phyloP scores from a whole-genome alignment of 2,113 vertebrate species.

The Tetrao urogallus region DNA sequence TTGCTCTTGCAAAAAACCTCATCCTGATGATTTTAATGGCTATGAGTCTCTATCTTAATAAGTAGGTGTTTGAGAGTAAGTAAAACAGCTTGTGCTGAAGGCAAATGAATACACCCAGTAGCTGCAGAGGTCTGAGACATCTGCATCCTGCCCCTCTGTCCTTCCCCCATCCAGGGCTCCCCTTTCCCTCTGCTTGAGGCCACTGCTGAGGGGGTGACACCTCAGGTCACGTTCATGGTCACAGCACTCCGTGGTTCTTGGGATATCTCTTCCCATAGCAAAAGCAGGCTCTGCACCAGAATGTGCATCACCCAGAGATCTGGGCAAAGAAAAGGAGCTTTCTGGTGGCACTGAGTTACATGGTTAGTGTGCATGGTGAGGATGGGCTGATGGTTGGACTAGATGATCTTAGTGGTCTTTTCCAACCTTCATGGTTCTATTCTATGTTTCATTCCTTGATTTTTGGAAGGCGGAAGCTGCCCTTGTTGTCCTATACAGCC shows the following conservation, averaged over 20 bases:
- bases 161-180: neutral
- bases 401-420: no score
- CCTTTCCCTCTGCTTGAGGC: neutral
- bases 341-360: neutral
- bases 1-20: neutral
- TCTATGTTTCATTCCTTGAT: neutral
- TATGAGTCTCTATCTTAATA: neutral
- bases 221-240: neutral
- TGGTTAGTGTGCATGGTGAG: no score
- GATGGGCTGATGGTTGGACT: no score
- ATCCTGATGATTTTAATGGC: neutral
- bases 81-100: neutral
- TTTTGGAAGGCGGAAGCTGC: neutral
- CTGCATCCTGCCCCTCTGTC: neutral
- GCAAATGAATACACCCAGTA: neutral
- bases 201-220: neutral
- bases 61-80: neutral
- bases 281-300: neutral
- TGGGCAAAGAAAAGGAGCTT: neutral
- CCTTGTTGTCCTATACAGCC: neutral
- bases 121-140: neutral
- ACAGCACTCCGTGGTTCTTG: neutral
- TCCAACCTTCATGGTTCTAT: no score
- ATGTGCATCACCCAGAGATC: neutral
- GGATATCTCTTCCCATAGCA: neutral